phyloP scores from a whole-genome alignment of 1,140 invertebrate genomes.

The Formica selysi region DNA sequence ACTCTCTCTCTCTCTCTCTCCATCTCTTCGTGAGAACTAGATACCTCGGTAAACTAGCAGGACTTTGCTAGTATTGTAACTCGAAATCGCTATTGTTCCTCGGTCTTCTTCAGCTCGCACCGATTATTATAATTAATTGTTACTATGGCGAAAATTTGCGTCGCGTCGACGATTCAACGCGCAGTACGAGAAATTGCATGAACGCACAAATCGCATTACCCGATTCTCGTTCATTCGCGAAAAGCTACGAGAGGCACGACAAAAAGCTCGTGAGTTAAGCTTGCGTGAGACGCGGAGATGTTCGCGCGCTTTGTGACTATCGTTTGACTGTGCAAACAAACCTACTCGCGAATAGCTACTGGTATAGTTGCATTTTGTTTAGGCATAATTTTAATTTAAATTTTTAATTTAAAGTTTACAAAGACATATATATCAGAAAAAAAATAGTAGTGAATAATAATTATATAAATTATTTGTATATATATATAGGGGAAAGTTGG shows the following conservation, averaged over 20 bases:
- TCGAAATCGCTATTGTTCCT: constrained; percentile 55
- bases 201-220: constrained; percentile 54
- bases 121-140: constrained; percentile 62
- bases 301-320: constrained; percentile 35
- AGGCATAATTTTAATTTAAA: constrained; percentile 9
- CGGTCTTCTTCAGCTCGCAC: constrained; percentile 19
- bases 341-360: not conserved
- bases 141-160: constrained; percentile 27
- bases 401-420: constrained; percentile 12
- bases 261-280: constrained; percentile 53
- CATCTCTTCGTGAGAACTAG: constrained; percentile 1
- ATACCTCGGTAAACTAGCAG: constrained; percentile 47
- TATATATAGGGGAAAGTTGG: no score
- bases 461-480: not conserved
- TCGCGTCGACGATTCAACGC: constrained; percentile 10
- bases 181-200: constrained; percentile 41
- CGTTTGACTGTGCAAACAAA: not conserved
- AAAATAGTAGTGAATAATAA: not conserved
- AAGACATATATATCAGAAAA: not conserved
- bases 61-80: constrained; percentile 33
- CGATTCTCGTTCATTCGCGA: constrained; percentile 37
- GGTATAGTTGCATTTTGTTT: constrained; percentile 1
- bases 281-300: not conserved
- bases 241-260: constrained; percentile 39
- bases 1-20: no score